Evolutionary conservation across 1,140 invertebrate genomes (phyloP).

Genomic region (Pseudachorutes palmiensis): DNA sequence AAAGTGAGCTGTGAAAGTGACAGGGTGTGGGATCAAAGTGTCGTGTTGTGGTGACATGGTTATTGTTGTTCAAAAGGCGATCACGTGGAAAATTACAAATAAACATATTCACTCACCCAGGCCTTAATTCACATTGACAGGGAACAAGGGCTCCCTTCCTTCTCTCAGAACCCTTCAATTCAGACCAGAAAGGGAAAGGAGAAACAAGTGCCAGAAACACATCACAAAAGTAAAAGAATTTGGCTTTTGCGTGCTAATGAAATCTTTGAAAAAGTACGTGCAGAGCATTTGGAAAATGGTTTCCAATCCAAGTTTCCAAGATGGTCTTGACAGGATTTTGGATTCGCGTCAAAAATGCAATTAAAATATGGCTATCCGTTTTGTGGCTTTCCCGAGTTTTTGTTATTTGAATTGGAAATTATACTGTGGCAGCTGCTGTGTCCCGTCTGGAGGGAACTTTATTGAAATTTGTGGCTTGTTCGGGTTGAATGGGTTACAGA

Average conservation of each 20-base stretch:
- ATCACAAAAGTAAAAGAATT: not conserved
- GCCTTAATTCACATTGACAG: slow-evolving; percentile 11
- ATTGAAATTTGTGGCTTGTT: slow-evolving; percentile 7
- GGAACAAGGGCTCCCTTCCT: not conserved
- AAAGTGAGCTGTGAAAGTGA: slow-evolving; percentile 15
- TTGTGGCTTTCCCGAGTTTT: not conserved
- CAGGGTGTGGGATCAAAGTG: slow-evolving; percentile 9
- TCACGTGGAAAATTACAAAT: slow-evolving; percentile 33
- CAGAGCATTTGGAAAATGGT: not conserved
- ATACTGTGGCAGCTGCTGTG: slow-evolving; percentile 4
- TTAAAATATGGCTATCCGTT: slow-evolving; percentile 8
- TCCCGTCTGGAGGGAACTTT: not conserved
- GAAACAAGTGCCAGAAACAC: too few species aligned
- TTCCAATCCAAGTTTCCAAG: too few species aligned
- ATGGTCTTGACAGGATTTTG: not conserved
- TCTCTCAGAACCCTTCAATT: not conserved
- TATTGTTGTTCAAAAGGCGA: slow-evolving; percentile 24
- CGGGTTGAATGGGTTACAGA: not conserved
- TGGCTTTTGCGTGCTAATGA: not conserved
- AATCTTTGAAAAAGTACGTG: not conserved
- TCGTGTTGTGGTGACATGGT: slow-evolving; percentile 15
- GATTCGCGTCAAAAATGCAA: slow-evolving; percentile 4
- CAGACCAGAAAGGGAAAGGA: not conserved
- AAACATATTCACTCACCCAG: slow-evolving; percentile 21
- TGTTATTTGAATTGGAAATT: slow-evolving; percentile 18